phyloP scores from a whole-genome alignment of 2,888 invertebrate genomes.

The Sicus ferrugineus region DNA sequence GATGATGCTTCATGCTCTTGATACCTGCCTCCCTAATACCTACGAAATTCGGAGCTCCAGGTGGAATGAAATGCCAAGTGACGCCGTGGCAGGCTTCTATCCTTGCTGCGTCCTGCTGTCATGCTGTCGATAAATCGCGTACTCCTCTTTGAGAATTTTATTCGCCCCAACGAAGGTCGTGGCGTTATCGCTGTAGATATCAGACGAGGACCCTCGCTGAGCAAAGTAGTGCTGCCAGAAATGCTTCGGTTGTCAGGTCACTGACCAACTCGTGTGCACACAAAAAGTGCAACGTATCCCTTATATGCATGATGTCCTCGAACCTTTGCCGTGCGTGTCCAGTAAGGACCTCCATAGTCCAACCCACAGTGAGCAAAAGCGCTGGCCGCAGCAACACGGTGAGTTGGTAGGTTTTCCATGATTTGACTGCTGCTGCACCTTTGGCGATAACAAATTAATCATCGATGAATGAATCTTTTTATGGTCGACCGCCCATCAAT shows the following conservation, averaged over 20 bases:
- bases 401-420: slow-evolving; percentile 14
- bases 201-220: background rate
- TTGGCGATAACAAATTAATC: slow-evolving; percentile 18
- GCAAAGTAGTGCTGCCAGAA: background rate
- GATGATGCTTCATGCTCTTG: slow-evolving; percentile 15
- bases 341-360: no score
- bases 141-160: background rate
- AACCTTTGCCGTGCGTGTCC: no score
- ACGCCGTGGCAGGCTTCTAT: slow-evolving; percentile 11
- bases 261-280: slow-evolving; percentile 23
- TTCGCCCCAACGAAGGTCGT: background rate
- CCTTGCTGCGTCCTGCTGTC: background rate
- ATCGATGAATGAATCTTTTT: slow-evolving; percentile 9
- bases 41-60: slow-evolving; percentile 37
- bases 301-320: no score
- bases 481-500: slow-evolving; percentile 21
- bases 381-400: slow-evolving; percentile 1
- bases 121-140: background rate
- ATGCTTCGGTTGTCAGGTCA: no score
- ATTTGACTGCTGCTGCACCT: slow-evolving; percentile 1
- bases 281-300: background rate
- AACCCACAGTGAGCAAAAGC: slow-evolving; percentile 8
- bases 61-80: slow-evolving; percentile 38
- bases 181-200: slow-evolving; percentile 3
- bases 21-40: slow-evolving; percentile 38